Evolutionary conservation across 2,888 invertebrate genomes (phyloP), one percentile per base, ranked within the genome.

Genomic region (Branchipolynoe longqiensis): DNA sequence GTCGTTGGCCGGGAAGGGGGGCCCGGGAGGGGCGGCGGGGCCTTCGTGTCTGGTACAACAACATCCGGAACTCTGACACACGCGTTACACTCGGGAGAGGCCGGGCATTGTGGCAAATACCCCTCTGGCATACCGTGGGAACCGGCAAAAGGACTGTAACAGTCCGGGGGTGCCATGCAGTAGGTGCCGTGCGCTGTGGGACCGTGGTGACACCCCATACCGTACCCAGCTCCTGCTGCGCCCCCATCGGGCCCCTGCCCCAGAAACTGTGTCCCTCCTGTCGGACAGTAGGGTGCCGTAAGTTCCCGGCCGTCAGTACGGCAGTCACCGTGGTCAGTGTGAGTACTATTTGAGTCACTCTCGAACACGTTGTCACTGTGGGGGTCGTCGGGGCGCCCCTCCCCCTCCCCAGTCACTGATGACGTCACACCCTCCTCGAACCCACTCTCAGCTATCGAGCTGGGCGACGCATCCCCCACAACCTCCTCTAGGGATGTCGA

Each of bases 391-490:
- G 18, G 78, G 28, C 31, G 31, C 25, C 48, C 78, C 1, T 48
- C 78, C 2, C 31, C 54, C 25, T 78, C 78, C 1, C 78, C 78
- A 28, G 41, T 78, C 25, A 78, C 78, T 14, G 78, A 78, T 6
- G 78, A 48, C 12, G 78, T 78, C 54, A 78, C 48, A 4, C 78
- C 78, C 78, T 78, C 78, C 54, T 78, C 78, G 48, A 78, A 78
- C 28, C 78, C 78, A 48, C 78, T 78, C 54, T 78, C 78, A 25
- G 78, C 78, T 78, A 78, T 78, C 25, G 78, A 78, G 78, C 48
- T 48, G 14, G 78, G 78, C 25, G 78, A 78, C 6, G 78, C 78
- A 41, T 78, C 78, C 48, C 48, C 28, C 28, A 48, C 48, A 1
- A 25, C 78, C 2, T 41, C 48, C 12, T 4, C 31, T 22, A 48